Evolutionary conservation across 2,797 vertebrate species (phyloP).

Genomic region (Semaprochilodus insignis): DNA sequence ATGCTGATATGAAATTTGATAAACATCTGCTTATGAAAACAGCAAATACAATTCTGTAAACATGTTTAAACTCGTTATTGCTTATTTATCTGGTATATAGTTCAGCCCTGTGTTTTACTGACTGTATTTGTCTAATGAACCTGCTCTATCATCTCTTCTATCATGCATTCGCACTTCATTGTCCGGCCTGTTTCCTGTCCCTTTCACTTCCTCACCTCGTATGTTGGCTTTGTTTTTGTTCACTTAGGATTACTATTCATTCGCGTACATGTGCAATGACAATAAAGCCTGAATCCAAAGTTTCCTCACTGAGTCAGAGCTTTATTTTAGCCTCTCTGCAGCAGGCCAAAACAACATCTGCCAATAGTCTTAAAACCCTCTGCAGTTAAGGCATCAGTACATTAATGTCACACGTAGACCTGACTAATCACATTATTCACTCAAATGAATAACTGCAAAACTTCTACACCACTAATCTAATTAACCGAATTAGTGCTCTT

Average conservation of each 20-base stretch:
- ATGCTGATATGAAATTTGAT: conserved; percentile 51
- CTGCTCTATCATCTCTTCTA: neutral
- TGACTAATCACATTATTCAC: conserved; percentile 22
- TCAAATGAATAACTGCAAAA: conserved; percentile 19
- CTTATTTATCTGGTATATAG: neutral
- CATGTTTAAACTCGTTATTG: neutral
- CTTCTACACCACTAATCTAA: conserved; percentile 35
- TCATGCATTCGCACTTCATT: neutral
- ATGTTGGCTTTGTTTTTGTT: neutral
- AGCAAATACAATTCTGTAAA: neutral
- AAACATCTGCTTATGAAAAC: conserved; percentile 38
- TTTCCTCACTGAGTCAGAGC: neutral
- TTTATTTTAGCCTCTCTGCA: conserved; percentile 12
- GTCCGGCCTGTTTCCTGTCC: neutral
- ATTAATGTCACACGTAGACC: neutral
- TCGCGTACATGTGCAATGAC: neutral
- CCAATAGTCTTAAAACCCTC: neutral
- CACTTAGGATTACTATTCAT: neutral
- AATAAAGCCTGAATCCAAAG: neutral
- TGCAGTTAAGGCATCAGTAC: neutral
- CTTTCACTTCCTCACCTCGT: neutral
- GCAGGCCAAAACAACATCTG: neutral
- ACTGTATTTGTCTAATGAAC: neutral
- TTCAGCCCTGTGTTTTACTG: neutral
- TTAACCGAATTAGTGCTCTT: conserved; percentile 58